Evolutionary conservation across 1,140 invertebrate genomes (phyloP), one percentile per base, ranked within the genome.

Genomic region (Lepidostoma basale): DNA sequence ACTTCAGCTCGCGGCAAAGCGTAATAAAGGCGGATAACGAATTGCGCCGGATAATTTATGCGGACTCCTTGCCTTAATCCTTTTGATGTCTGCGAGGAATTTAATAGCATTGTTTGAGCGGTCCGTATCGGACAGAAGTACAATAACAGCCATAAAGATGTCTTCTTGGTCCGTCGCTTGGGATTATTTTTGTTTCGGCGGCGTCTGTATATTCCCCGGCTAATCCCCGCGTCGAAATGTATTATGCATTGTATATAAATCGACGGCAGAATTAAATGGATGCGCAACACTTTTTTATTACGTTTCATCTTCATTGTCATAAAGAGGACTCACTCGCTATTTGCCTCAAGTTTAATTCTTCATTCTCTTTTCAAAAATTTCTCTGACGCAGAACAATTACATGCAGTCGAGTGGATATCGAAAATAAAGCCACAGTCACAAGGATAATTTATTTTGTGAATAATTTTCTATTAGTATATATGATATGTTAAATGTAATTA

Each of bases 231-330:
- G 52, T 56, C 52, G 52, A 56, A 36, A 56, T 56, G 18, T 56
- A 56, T 56, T 56, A 56, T 56, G 52, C 20, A 56, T 56, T 56
- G 52, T 56, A 56, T n/a, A n/a, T 33, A 28, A 54, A 30, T 18
- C 26, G 26, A 16, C 16, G 26, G 0, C n/a, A n/a, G n/a, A n/a
- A n/a, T n/a, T n/a, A n/a, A n/a, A n/a, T n/a, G n/a, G n/a, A n/a
- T n/a, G n/a, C 8, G 14, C 2, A 36, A 8, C 3, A 36, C 14
- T 47, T 47, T 22, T 36, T 12, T 33, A 9, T 33, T 56, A 8
- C 36, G 52, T 56, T 56, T 56, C 36, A 18, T 33, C 36, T 56
- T 56, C 25, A 18, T 56, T 56, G 52, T 56, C 52, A 33, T 56
- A 14, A 56, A 49, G 36, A 56, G 52, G 52, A 56, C 36, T 33